Evolutionary conservation across 2,113 vertebrate genomes (phyloP).

Genomic region (Sterrhoptilus dennistouni): DNA sequence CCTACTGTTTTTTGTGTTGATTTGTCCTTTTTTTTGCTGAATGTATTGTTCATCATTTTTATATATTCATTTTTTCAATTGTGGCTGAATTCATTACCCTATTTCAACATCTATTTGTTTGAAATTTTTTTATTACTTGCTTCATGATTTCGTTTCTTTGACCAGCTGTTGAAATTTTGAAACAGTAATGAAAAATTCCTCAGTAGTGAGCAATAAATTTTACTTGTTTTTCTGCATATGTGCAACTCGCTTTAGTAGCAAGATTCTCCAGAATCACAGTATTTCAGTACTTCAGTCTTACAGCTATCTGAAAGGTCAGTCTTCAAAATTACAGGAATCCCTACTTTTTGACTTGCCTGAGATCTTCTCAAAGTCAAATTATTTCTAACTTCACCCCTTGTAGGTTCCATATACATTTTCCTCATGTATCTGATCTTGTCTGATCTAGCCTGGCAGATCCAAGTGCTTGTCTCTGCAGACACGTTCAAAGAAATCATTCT

Average conservation of each 20-base stretch:
- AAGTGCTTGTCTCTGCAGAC: not conserved
- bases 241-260: not conserved
- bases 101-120: not conserved
- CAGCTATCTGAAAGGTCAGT: not conserved
- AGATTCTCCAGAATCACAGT: not conserved
- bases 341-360: not conserved
- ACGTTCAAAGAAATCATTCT: not conserved
- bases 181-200: not conserved
- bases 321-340: not conserved
- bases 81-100: not conserved
- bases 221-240: not conserved
- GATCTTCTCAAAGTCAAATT: not conserved
- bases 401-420: not conserved
- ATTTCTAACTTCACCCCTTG: not conserved
- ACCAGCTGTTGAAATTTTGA: not conserved
- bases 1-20: not conserved
- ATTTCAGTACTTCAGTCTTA: not conserved
- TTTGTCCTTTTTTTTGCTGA: not conserved
- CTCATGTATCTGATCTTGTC: not conserved
- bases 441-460: not conserved
- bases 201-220: not conserved
- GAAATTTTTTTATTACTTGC: not conserved
- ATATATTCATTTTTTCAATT: not conserved
- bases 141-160: not conserved
- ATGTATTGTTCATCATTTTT: not conserved